Base-by-base conservation (phyloP, 2,113 vertebrate genomes). In the Myxocyprinus asiaticus region DNA sequence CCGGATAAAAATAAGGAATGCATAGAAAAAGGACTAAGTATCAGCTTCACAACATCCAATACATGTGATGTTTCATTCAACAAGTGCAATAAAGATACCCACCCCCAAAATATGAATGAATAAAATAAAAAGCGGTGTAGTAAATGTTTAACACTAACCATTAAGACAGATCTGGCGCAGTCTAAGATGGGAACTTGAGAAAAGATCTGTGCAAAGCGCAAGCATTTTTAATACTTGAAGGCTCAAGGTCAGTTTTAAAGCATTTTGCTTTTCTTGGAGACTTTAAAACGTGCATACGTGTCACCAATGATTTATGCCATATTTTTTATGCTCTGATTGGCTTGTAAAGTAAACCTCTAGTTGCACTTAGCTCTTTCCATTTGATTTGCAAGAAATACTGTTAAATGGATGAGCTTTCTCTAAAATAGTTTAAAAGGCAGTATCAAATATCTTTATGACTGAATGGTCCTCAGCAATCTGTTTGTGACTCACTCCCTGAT, bases 281-380 rank as follows among this genome's bases (percentile, higher is more conserved):
- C 3, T 33, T 33, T 33, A 33, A 33, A 33, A 33, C 22, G 3
- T 33, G 22, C 22, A 33, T 33, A 33, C 22, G 22, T 33, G 61
- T 82, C 67, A 72, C 10, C 56, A 22, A 50, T 82, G 64, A 79
- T 76, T 71, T 65, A 59, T 58, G 33, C 9, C 50, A n/a, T 61
- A 59, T 51, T 74, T 11, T 45, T 78, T 33, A 69, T 67, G 76
- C 51, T 76, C 17, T 50, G 15, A 67, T 15, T 51, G 65, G 50
- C 58, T 63, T 67, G 55, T 79, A 79, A 83, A 81, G 14, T 58
- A 69, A 77, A 70, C 47, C 74, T 15, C 62, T 44, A 15, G 71
- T 67, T 70, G 43, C 69, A 76, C 33, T 70, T 70, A 48, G 50
- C 75, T 74, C 22, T 78, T 66, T 66, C 11, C 43, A 9, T 69